Percentiles rank a stretch among this genome's conserved stretches.
Evolutionary conservation across 1,140 invertebrate genomes (phyloP).

Genomic region (Pinna nobilis): DNA sequence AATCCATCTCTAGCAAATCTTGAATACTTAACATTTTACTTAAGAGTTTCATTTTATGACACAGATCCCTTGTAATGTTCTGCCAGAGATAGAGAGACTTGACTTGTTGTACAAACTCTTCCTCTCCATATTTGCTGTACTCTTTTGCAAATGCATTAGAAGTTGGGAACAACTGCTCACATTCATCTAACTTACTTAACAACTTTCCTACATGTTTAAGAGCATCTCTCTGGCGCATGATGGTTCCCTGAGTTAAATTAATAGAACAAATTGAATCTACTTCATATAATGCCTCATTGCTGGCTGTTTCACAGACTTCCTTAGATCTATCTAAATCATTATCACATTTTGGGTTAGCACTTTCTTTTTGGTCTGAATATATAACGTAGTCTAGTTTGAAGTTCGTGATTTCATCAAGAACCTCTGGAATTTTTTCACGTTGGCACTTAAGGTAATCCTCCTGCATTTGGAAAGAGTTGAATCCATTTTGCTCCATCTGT

Average conservation of each 20-base stretch:
- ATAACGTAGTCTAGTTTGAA: constrained; percentile 79
- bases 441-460: constrained; percentile 85
- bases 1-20: constrained; percentile 72
- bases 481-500: constrained; percentile 85
- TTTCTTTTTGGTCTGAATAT: constrained; percentile 6
- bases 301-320: background rate
- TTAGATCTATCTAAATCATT: constrained; percentile 11
- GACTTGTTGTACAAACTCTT: constrained; percentile 81
- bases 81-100: constrained; percentile 92
- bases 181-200: constrained; percentile 82
- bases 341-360: background rate
- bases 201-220: constrained; percentile 84
- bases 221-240: constrained; percentile 75
- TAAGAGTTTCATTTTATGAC: constrained; percentile 86
- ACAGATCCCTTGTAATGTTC: constrained; percentile 89
- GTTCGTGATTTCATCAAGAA: constrained; percentile 85
- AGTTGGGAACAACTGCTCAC: constrained; percentile 89
- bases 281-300: background rate
- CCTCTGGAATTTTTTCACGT: constrained; percentile 81
- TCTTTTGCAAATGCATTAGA: constrained; percentile 84
- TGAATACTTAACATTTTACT: constrained; percentile 83
- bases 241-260: constrained; percentile 22
- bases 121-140: constrained; percentile 83
- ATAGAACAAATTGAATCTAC: constrained; percentile 12
- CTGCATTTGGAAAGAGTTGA: constrained; percentile 82